These are phyloP conservation scores for Cartodere bifasciata DNA, from an alignment of 2,888 invertebrate species.

Conservation along the genomic window DNA sequence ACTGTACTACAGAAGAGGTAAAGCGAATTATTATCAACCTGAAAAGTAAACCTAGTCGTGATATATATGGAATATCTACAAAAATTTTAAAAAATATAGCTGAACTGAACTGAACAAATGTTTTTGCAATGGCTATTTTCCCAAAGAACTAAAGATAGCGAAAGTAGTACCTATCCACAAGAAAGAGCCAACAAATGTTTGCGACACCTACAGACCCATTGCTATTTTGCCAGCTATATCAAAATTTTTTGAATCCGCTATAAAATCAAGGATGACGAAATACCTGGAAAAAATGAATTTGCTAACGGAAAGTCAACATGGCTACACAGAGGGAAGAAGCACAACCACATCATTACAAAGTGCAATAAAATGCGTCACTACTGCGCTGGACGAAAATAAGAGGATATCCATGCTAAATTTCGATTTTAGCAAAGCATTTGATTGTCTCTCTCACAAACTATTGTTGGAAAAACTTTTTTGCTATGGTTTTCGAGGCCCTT, in stretches of 20 bases:
- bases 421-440: slow-evolving; percentile 4
- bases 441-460: not conserved
- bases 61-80: not conserved
- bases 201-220: slow-evolving; percentile 3
- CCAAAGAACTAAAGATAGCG: slow-evolving; percentile 1
- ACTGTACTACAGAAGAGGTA: slow-evolving; percentile 1
- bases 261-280: slow-evolving; percentile 1
- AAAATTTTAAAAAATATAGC: slow-evolving; percentile 1
- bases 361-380: no score
- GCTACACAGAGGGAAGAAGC: no score
- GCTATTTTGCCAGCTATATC: not conserved
- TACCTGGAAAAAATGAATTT: not conserved
- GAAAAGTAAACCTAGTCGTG: no score
- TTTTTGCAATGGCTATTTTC: slow-evolving; percentile 1
- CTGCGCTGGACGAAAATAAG: no score
- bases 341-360: no score
- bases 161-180: slow-evolving; percentile 1
- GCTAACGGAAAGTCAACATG: no score
- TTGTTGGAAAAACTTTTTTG: slow-evolving; percentile 3
- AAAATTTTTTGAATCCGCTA: not conserved
- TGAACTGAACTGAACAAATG: slow-evolving; percentile 3
- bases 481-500: slow-evolving; percentile 1
- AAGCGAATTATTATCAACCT: not conserved
- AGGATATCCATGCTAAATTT: no score
- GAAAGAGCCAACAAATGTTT: slow-evolving; percentile 4